These are phyloP conservation scores for Sorex araneus DNA, from an alignment of 2,113 vertebrate species.

Conservation along the genomic window DNA sequence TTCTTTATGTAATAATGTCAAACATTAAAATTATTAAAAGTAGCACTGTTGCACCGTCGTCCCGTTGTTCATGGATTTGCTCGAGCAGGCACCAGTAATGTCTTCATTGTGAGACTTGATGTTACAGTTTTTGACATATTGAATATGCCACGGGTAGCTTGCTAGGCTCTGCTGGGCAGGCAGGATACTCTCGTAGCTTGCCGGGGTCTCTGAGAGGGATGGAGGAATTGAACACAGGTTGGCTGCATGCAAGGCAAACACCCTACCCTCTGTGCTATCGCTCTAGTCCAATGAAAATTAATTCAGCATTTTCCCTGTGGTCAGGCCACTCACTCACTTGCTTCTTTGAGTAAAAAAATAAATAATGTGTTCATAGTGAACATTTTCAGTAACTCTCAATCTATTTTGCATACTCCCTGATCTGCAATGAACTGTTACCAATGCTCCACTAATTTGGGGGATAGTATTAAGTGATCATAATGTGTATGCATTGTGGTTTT, in stretches of 20 bases:
- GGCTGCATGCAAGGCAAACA: no score
- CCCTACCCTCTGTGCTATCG: no score
- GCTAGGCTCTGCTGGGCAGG: no score
- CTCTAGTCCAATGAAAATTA: not conserved
- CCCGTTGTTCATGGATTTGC: no score
- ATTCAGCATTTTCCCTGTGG: not conserved
- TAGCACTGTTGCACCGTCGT: no score
- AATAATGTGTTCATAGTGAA: not conserved
- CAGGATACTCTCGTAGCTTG: no score
- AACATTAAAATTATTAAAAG: constrained; percentile 29
- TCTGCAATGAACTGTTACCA: not conserved
- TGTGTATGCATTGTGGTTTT: constrained; percentile 32
- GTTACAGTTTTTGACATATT: no score
- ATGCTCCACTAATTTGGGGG: not conserved
- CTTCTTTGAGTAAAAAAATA: not conserved
- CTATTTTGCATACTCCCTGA: not conserved
- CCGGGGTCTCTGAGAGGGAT: no score
- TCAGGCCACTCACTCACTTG: not conserved
- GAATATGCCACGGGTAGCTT: no score
- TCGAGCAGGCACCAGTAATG: no score
- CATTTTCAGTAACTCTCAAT: not conserved
- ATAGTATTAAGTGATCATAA: constrained; percentile 8
- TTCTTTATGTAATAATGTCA: not conserved
- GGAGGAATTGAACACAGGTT: no score
- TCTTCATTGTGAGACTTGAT: no score